Evolutionary conservation across 2,113 vertebrate species (phyloP).

Genomic region (human (Homo sapiens)): GRCh38 chr3:97600501-97601000

Average conservation of each 20-base stretch:
- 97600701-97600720: not conserved
- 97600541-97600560: not conserved
- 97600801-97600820: not conserved
- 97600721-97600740: not conserved
- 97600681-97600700: not conserved
- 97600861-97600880: constrained; percentile 25
- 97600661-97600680: not conserved
- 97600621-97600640: not conserved
- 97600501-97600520: not conserved
- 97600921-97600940: not conserved
- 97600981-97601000: constrained; percentile 49
- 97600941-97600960: constrained; percentile 26
- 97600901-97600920: constrained; percentile 56
- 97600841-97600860: constrained; percentile 32
- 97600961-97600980: constrained; percentile 48
- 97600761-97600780: not conserved
- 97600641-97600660: not conserved
- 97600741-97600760: not conserved
- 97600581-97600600: not conserved
- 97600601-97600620: not conserved
- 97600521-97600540: not conserved
- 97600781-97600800: not conserved
- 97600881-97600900: constrained; percentile 46
- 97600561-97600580: not conserved
- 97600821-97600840: constrained; percentile 38